A percentile compares a stretch with the other conserved stretches of the same genome.
Conservation (phyloP, 2,888 invertebrate species). For the Tipula vernalis region DNA sequence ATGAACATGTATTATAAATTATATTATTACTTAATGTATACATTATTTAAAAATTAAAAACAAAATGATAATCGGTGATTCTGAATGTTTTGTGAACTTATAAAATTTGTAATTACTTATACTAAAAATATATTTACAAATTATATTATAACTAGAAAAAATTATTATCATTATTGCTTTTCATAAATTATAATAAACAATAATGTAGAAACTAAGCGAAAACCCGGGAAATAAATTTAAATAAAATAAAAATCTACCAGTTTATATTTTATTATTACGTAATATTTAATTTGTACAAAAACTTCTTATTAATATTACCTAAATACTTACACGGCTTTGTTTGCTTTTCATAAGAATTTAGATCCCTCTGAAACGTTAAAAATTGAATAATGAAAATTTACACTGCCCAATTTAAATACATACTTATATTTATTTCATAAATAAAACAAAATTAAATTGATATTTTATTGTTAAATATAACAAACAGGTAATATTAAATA, state of each 20-base stretch:
- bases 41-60: background rate
- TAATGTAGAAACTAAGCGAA: background rate
- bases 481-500: background rate
- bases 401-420: background rate
- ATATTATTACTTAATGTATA: background rate
- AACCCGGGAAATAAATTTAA: background rate
- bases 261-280: background rate
- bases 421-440: background rate
- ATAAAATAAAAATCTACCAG: background rate
- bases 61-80: background rate
- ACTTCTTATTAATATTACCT: background rate
- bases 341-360: background rate
- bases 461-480: background rate
- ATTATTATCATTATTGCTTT: background rate
- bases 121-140: background rate
- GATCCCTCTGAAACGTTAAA: background rate
- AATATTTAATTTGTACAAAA: background rate
- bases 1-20: background rate
- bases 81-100: background rate
- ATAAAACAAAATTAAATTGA: background rate
- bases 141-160: background rate
- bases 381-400: background rate
- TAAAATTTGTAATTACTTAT: background rate
- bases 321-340: background rate
- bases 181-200: background rate